Conservation (phyloP, 1,140 invertebrate species). For the Bombus turneri region DNA sequence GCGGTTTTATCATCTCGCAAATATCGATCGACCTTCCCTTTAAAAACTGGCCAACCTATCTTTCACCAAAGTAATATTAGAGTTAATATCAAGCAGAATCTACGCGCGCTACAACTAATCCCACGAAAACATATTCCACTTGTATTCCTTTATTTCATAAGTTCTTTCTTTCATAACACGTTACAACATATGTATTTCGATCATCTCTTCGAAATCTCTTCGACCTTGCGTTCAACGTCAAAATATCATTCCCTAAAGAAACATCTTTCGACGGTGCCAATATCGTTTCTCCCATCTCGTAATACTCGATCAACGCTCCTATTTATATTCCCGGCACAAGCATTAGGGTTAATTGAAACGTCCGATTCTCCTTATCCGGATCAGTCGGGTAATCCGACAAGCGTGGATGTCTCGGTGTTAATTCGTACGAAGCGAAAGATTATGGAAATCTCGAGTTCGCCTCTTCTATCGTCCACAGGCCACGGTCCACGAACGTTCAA, state of each 20-base stretch:
- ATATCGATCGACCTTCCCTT: constrained; percentile 48
- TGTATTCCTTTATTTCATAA: background rate
- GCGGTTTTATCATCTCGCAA: constrained; percentile 44
- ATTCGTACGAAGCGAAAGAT: constrained; percentile 59
- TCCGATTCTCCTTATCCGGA: constrained; percentile 59
- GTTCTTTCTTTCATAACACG: no score
- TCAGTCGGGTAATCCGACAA: constrained; percentile 56
- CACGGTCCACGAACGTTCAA: background rate
- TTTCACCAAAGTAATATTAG: background rate
- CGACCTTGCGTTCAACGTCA: background rate
- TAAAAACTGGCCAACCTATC: constrained; percentile 10
- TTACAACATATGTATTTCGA: background rate
- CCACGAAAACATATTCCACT: background rate
- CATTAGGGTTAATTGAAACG: constrained; percentile 63
- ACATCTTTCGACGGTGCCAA: background rate
- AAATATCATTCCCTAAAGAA: background rate
- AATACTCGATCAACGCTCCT: background rate
- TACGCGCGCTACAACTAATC: background rate
- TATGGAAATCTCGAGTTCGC: constrained; percentile 50
- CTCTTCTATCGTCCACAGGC: background rate
- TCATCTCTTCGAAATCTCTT: background rate
- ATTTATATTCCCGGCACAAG: constrained; percentile 46
- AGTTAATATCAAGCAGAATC: background rate
- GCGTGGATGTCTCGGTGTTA: constrained; percentile 54
- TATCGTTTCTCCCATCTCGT: constrained; percentile 1